A percentile compares a stretch with the other conserved stretches of the same genome.
Evolutionary conservation across 2,888 invertebrate genomes (phyloP).

Genomic region (Ceratothoa steindachneri): DNA sequence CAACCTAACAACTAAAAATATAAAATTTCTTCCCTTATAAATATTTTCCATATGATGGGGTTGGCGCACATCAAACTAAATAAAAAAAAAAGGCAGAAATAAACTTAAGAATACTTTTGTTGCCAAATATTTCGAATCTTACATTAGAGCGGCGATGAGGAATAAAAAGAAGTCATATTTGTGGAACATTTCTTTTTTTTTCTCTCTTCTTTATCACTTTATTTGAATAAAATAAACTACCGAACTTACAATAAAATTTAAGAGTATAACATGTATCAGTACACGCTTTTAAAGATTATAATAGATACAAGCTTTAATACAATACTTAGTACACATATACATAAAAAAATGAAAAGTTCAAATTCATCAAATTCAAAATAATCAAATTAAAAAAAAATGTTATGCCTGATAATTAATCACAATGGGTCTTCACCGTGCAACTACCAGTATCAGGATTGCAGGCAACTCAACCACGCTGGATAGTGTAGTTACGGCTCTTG

Average conservation of each 20-base stretch:
- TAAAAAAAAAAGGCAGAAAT: too few relatives aligned
- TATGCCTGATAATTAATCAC: not conserved
- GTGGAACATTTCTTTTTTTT: not conserved
- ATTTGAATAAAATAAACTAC: conserved; percentile 11
- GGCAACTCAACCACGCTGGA: not conserved
- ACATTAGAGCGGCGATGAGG: too few relatives aligned
- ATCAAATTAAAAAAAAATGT: not conserved
- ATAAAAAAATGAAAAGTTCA: not conserved
- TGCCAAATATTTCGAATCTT: too few relatives aligned
- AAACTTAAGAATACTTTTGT: too few relatives aligned
- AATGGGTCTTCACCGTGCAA: not conserved
- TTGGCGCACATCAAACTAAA: too few relatives aligned
- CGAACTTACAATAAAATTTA: conserved; percentile 11
- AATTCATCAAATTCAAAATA: not conserved
- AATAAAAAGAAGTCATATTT: too few relatives aligned
- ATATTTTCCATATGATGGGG: too few relatives aligned
- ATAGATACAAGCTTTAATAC: conserved; percentile 7
- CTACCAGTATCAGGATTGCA: not conserved
- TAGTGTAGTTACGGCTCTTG: not conserved
- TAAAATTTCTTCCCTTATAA: too few relatives aligned
- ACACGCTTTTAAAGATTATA: not conserved
- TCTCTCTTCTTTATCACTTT: not conserved
- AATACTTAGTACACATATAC: conserved; percentile 11
- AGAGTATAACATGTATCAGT: conserved; percentile 7
- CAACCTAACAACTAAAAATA: too few relatives aligned